Evolutionary conservation across 2,113 vertebrate species (phyloP).

Genomic region (Brachyhypopomus occidentalis): DNA sequence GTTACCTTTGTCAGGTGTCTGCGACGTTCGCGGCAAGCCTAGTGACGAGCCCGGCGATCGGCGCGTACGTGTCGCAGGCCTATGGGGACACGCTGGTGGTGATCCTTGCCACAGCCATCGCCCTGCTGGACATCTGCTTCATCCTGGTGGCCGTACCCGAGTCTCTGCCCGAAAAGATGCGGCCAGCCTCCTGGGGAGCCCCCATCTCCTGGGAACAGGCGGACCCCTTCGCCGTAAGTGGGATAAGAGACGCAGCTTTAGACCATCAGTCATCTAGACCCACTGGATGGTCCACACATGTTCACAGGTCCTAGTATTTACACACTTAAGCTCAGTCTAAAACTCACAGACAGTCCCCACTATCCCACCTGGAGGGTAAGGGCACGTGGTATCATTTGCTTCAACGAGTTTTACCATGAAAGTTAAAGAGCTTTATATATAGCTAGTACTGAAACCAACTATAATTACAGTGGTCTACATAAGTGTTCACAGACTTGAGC

Average conservation of each 20-base stretch:
- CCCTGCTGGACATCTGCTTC: conserved; percentile 88
- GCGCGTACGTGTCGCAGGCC: conserved; percentile 82
- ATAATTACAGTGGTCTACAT: too few relatives aligned
- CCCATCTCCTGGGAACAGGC: conserved; percentile 93
- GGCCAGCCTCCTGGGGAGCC: conserved; percentile 88
- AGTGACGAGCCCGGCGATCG: conserved; percentile 90
- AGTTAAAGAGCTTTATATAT: too few relatives aligned
- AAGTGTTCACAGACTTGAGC: too few relatives aligned
- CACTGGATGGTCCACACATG: too few relatives aligned
- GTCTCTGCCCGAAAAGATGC: conserved; percentile 90
- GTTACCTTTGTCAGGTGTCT: conserved; percentile 76
- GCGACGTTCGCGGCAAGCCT: conserved; percentile 89
- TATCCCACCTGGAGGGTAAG: too few relatives aligned
- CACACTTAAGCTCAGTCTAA: too few relatives aligned
- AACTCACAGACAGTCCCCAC: too few relatives aligned
- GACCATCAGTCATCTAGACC: not conserved
- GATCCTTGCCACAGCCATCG: conserved; percentile 84
- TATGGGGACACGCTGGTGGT: conserved; percentile 88
- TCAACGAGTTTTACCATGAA: too few relatives aligned
- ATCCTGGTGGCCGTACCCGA: conserved; percentile 89
- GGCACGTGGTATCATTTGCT: too few relatives aligned
- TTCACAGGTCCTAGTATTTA: too few relatives aligned
- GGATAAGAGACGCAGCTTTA: not conserved
- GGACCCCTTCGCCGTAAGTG: conserved; percentile 85
- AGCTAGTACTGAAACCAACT: too few relatives aligned